Base-by-base conservation (phyloP, 2,113 vertebrate species). In the Zosterops borbonicus region DNA sequence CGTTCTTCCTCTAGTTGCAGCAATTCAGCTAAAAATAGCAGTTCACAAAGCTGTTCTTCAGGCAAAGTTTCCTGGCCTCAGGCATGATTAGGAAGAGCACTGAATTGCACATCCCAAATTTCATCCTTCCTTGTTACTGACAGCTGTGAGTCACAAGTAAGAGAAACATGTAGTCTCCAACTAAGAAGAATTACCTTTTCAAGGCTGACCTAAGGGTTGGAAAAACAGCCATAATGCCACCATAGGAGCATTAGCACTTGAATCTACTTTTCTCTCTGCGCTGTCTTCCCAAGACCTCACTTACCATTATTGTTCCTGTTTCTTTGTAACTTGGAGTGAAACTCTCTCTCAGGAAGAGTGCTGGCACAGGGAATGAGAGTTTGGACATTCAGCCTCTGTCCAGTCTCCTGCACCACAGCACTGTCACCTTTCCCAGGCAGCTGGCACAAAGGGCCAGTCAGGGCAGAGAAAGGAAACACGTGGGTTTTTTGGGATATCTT, bases 11-110 rank as follows among this genome's bases (percentile, higher is more conserved):
- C 25, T 14, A 21, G 18, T 9, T 93, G 79, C 55, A 87, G 58
- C 52, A 73, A 25, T 35, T 56, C 31, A 77, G 68, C 88, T 93
- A 93, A 93, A 95, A 90, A 95, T 86, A 93, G 65, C 50, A 74
- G 35, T 77, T 73, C 53, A n/a, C 63, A 53, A 81, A 92, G 74
- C 63, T 68, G 31, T 31, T 87, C 63, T 74, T 94, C 5, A 68
- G 42, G 68, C 55, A 9, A 62, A 71, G 60, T 58, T 83, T 90
- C 79, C 78, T 96, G 94, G 71, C 79, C 80, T 62, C 41, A 33
- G 88, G 78, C 76, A 11, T 24, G 73, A 81, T 37, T 70, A 50
- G 64, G 68, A 64, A 41, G 49, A 75, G 49, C 44, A 14, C 27
- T 63, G 84, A 90, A 74, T 70, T 44, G 80, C 53, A 44, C 33